Evolutionary conservation across 1,140 invertebrate species (phyloP).

Genomic region (Liolophura sinensis): DNA sequence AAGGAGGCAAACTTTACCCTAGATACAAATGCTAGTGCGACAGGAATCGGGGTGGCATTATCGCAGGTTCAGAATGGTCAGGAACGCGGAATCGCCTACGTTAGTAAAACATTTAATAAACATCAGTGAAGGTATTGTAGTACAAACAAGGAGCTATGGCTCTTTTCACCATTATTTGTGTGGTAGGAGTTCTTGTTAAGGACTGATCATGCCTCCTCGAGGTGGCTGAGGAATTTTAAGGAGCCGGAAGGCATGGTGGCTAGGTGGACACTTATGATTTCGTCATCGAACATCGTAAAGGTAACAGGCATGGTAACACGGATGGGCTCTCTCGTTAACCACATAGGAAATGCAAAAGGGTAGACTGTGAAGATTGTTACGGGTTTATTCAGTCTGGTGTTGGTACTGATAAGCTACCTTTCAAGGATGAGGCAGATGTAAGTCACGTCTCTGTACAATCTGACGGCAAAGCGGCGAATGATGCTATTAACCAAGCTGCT

Average conservation of each 20-base stretch:
- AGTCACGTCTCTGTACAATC: too few relatives aligned
- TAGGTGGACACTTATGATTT: constrained; percentile 30
- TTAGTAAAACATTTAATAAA: constrained; percentile 12
- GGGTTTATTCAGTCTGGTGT: too few relatives aligned
- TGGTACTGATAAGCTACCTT: too few relatives aligned
- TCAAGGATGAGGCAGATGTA: too few relatives aligned
- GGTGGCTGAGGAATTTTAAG: constrained; percentile 12
- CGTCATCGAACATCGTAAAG: too few relatives aligned
- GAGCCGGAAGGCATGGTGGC: constrained; percentile 19
- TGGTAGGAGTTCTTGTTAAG: constrained; percentile 9
- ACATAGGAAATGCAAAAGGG: too few relatives aligned
- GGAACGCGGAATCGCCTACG: constrained; percentile 24
- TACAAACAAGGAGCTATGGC: constrained; percentile 27
- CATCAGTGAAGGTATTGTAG: constrained; percentile 32
- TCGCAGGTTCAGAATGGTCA: constrained; percentile 23
- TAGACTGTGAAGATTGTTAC: too few relatives aligned
- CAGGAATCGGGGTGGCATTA: constrained; percentile 38
- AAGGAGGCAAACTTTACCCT: constrained; percentile 16
- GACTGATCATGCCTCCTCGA: constrained; percentile 14
- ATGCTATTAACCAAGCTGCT: too few relatives aligned
- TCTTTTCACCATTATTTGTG: constrained; percentile 15
- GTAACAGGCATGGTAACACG: too few relatives aligned
- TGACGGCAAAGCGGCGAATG: too few relatives aligned
- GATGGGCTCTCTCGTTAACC: too few relatives aligned
- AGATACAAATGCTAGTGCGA: constrained; percentile 24